Evolutionary conservation across 2,113 vertebrate species (phyloP), one percentile per base, ranked within the genome.

Genomic region (Cottus gobio): DNA sequence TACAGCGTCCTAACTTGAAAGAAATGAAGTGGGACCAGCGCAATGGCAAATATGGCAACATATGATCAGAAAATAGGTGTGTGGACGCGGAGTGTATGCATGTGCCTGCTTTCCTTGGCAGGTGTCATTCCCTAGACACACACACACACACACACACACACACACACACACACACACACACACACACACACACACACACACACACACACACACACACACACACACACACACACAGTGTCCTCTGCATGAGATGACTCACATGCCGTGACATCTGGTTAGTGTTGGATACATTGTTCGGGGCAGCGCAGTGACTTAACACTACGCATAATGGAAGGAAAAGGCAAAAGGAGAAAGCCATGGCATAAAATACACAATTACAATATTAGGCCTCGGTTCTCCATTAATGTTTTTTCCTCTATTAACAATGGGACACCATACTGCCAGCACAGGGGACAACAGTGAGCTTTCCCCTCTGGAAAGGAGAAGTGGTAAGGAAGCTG

Each of bases 231-330:
- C 69, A 66, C 60, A 9, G 22, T 48, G 61, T 85, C 73, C 85
- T 84, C 67, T 69, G 78, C 79, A 82, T 81, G 77, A 83, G 87
- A 89, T 90, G 91, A 92, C 87, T 93, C 88, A 90, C 86, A 83
- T 84, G 81, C 77, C 75, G 44, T 74, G 88, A 92, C 89, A 90
- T 92, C 87, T 94, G 90, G 86, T 90, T 86, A 90, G 83, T 90
- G 88, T 82, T 90, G 85, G 71, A 78, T 57, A 67, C 83, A 88
- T 91, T 92, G 91, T 90, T 92, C 31, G 28, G 77, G 80, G 75
- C 84, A 89, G 82, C 28, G 18, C 61, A 30, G 84, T 80, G 75
- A 89, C 82, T 81, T 84, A 80, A 80, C 74, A 62, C 75, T 34
- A 28, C 4, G 62, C 67, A 90, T 81, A 90, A 92, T 91, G 85